Evolutionary conservation across 2,888 invertebrate genomes (phyloP).

Genomic region (Petrolisthes cinctipes): DNA sequence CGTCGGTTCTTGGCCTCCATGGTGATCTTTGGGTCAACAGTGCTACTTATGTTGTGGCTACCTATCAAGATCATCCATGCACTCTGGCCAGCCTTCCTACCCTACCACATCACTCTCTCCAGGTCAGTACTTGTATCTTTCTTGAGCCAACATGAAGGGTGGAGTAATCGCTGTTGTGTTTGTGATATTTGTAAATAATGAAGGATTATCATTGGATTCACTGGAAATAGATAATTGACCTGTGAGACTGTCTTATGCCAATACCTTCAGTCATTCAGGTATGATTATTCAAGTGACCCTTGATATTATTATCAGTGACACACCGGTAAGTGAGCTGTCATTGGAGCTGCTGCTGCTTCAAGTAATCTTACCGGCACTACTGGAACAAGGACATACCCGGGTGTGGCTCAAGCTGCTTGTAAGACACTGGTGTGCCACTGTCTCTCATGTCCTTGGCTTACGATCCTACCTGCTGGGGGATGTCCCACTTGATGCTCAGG

Average conservation of each 20-base stretch:
- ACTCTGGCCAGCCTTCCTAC: conserved; percentile 88
- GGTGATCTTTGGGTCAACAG: conserved; percentile 95
- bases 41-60: conserved; percentile 94
- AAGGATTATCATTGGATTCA: neutral
- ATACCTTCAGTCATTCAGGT: no score
- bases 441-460: conserved; percentile 86
- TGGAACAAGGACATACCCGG: conserved; percentile 96
- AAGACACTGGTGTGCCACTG: conserved; percentile 85
- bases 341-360: conserved; percentile 91
- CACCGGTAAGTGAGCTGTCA: conserved; percentile 89
- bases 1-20: conserved; percentile 91
- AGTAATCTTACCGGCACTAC: conserved; percentile 93
- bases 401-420: conserved; percentile 93
- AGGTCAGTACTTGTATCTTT: conserved; percentile 67
- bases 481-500: conserved; percentile 67
- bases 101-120: conserved; percentile 87
- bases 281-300: no score
- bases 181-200: no score
- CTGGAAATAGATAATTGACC: neutral
- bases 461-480: conserved; percentile 91
- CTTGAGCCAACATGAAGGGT: no score
- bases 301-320: conserved; percentile 74
- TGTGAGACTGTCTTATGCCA: no score
- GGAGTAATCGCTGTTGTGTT: no score
- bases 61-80: conserved; percentile 89